Base-by-base conservation (phyloP, 2,113 vertebrate genomes). In the Zapus hudsonius region DNA sequence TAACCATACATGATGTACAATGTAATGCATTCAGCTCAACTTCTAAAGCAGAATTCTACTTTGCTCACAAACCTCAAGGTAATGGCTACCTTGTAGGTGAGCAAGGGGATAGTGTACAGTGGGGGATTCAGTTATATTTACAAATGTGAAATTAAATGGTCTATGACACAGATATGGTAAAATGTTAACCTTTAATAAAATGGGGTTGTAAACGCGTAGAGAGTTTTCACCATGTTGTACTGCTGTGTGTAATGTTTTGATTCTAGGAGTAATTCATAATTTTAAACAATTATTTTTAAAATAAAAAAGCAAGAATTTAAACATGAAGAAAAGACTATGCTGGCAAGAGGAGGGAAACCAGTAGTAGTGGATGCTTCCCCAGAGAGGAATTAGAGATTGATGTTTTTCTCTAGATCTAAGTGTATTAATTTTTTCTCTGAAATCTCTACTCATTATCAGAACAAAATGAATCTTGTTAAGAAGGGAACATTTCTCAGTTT, bases 351-450 rank as follows among this genome's bases (percentile, higher is more conserved):
- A 79, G 55, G 7, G 27, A 82, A 3, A 74, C 7, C 36, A 67
- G 19, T 66, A 76, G 69, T 63, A 42, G 12, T 40, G 7, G 70
- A 15, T 52, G 52, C 47, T 47, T 47, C n/a, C n/a, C n/a, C n/a
- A 7, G 44, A 23, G 88, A 82, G 7, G 25, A 84, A 89, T 80
- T 36, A 11, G 10, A 87, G 17, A 33, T 11, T 47, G 27, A 36
- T 38, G 69, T 29, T 67, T 66, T 55, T 78, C 57, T 64, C 20
- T 72, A 75, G 1, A 66, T 42, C 27, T 69, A 72, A 23, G 25
- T 22, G 3, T n/a, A 63, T 36, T n/a, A 44, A 78, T n/a, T 92
- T 95, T 89, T 80, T 83, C 52, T 91, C 66, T 85, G 11, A 66
- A 91, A 67, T 13, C 74, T 78, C 42, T 63, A 38, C 25, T 81